phyloP scores from a whole-genome alignment of 2,888 invertebrate species.

The Balanococcus diminutus region DNA sequence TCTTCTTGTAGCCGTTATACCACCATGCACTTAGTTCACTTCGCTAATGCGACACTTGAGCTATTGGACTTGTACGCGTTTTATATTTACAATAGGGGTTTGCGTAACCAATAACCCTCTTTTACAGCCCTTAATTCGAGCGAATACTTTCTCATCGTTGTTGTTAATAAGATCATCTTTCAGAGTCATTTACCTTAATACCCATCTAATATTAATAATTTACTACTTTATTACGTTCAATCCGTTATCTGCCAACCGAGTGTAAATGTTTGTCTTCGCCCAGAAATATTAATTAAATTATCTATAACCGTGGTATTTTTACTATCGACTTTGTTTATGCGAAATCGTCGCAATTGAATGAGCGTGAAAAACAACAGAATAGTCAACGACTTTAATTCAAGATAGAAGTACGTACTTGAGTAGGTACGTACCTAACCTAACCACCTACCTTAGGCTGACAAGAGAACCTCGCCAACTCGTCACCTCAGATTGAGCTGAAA shows the following conservation, averaged over 20 bases:
- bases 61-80: constrained; percentile 45
- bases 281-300: constrained; percentile 9
- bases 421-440: no score
- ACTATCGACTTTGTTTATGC: neutral
- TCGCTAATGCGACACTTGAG: constrained; percentile 51
- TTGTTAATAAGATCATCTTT: constrained; percentile 55
- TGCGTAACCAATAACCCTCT: constrained; percentile 47
- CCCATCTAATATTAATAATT: constrained; percentile 54
- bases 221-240: constrained; percentile 42
- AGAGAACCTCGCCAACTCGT: no score
- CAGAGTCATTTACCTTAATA: constrained; percentile 55
- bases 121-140: constrained; percentile 48
- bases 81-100: constrained; percentile 42
- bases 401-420: neutral
- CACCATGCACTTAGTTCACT: constrained; percentile 44
- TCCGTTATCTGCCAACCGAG: constrained; percentile 36
- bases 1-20: constrained; percentile 49
- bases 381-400: neutral
- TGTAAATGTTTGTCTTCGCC: constrained; percentile 10
- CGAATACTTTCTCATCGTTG: constrained; percentile 38
- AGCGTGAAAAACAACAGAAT: no score
- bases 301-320: neutral
- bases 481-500: no score
- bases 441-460: no score
- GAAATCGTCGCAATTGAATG: neutral